Evolutionary conservation across 1,140 invertebrate species (phyloP).

Genomic region (Archegozetes longisetosus): DNA sequence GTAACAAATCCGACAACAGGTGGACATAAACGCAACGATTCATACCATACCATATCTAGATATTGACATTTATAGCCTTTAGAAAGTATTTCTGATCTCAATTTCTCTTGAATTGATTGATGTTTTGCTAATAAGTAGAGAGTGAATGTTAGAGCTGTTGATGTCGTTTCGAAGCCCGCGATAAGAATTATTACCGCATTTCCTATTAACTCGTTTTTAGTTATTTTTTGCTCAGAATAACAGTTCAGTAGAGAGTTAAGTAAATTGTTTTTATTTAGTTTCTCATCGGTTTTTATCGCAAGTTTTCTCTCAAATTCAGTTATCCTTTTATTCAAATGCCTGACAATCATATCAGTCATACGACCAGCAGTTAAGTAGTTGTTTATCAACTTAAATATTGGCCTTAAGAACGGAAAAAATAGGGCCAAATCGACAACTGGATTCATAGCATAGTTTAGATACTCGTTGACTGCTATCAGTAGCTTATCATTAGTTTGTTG

Average conservation of each 20-base stretch:
- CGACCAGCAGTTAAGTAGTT: conserved; percentile 24
- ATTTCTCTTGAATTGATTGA: conserved; percentile 29
- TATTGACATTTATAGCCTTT: not conserved
- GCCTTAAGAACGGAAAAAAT: not conserved
- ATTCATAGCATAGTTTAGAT: not conserved
- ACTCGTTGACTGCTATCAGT: not conserved
- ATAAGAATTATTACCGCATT: conserved; percentile 28
- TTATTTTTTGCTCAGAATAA: not conserved
- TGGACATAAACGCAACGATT: conserved; percentile 23
- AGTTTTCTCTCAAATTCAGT: not conserved
- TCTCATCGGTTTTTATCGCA: too few relatives aligned
- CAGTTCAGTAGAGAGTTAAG: too few relatives aligned
- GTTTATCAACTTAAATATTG: not conserved
- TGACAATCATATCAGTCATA: conserved; percentile 27
- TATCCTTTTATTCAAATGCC: conserved; percentile 21
- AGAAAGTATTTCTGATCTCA: conserved; percentile 27
- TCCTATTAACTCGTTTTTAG: conserved; percentile 4
- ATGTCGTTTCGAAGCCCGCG: conserved; percentile 35
- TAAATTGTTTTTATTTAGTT: too few relatives aligned
- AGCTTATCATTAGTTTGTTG: not conserved
- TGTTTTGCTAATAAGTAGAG: conserved; percentile 29
- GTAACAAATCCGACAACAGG: conserved; percentile 21
- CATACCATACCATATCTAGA: conserved; percentile 16
- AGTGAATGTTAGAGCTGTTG: conserved; percentile 28
- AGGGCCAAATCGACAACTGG: not conserved